A percentile compares a stretch with the other conserved stretches of the same genome.
Conservation (phyloP, 2,113 vertebrate genomes). For the Gavia stellata region DNA sequence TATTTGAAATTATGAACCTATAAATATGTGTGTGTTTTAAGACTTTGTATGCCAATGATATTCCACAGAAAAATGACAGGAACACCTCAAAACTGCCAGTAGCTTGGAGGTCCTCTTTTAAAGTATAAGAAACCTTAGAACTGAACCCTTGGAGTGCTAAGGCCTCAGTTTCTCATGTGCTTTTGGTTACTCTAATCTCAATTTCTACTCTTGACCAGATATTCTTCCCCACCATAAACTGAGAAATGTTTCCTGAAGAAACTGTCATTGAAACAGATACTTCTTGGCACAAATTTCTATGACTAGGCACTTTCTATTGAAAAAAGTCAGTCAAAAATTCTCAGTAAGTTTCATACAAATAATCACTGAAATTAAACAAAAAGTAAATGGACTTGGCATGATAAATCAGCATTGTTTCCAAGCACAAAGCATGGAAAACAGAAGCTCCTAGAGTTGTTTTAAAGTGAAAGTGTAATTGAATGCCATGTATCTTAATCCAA, state of each 20-base stretch:
- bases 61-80: background rate
- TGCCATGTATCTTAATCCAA: background rate
- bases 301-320: slow-evolving; percentile 25
- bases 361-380: background rate
- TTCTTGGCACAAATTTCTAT: slow-evolving; percentile 19
- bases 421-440: background rate
- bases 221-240: background rate
- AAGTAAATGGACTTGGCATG: slow-evolving; percentile 32
- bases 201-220: background rate
- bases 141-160: background rate
- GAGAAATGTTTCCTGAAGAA: background rate
- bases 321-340: background rate
- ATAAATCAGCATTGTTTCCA: slow-evolving; percentile 5
- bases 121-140: background rate
- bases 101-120: background rate
- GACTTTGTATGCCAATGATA: background rate
- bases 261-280: background rate
- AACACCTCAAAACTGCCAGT: background rate
- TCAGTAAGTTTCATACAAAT: slow-evolving; percentile 18
- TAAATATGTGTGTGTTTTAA: background rate
- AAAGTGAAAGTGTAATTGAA: slow-evolving; percentile 33
- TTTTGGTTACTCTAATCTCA: background rate
- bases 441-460: slow-evolving; percentile 3
- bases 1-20: background rate
- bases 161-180: background rate